Evolutionary conservation across 2,113 vertebrate genomes (phyloP).

Genomic region (Asarcornis scutulata): DNA sequence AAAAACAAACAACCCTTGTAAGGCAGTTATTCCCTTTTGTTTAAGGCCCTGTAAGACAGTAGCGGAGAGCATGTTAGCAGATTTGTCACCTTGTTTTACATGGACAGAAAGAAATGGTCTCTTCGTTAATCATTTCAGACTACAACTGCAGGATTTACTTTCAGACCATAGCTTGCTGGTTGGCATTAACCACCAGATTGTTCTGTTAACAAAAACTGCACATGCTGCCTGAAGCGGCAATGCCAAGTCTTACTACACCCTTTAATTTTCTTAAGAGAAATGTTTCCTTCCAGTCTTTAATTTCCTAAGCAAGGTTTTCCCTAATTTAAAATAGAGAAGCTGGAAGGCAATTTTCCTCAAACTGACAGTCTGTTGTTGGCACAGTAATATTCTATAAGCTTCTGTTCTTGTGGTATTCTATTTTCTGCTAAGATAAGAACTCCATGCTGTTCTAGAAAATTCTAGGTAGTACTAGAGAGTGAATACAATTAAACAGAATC

Average conservation of each 20-base stretch:
- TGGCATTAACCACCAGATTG: not conserved
- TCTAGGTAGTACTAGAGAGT: not conserved
- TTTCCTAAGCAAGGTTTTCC: not conserved
- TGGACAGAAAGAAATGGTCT: not conserved
- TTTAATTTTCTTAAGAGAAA: not conserved
- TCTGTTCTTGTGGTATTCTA: not conserved
- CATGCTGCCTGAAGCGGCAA: not conserved
- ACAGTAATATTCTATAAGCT: not conserved
- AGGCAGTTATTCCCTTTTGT: not conserved
- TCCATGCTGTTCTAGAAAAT: not conserved
- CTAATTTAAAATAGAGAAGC: not conserved
- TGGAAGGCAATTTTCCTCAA: not conserved
- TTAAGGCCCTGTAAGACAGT: not conserved
- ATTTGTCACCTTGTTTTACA: not conserved
- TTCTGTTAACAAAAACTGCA: not conserved
- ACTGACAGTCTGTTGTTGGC: not conserved
- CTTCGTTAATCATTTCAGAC: not conserved
- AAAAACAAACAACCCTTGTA: not conserved
- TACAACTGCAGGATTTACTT: not conserved
- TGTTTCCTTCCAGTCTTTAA: not conserved
- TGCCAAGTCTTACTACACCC: not conserved
- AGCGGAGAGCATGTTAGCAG: not conserved
- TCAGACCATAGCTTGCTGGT: not conserved
- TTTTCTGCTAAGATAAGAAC: not conserved
- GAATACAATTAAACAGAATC: not conserved